Base-by-base conservation (phyloP, 2,797 vertebrate species). In the Xiphophorus birchmanni region DNA sequence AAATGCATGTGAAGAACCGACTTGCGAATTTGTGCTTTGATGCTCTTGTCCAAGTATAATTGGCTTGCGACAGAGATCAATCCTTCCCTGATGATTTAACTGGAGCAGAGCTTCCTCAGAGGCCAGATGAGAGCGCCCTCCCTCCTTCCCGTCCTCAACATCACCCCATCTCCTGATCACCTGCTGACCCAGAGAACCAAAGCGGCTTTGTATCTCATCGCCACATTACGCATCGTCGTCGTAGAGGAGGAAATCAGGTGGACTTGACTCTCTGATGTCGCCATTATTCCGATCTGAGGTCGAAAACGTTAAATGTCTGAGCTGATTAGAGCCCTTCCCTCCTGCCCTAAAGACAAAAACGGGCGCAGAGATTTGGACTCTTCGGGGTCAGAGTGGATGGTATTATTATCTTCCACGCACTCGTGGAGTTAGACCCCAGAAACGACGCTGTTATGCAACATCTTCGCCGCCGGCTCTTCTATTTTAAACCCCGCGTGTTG, bases 131-230 rank as follows among this genome's bases (percentile, higher is more conserved):
- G 75, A 48, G 71, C 78, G 58, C 79, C 71, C 44, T 47, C 50
- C 63, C 37, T 47, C 48, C 44, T 79, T 76, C 6, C 58, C 5
- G 78, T 71, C 84, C 76, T 89, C 76, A 23, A 52, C 88, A 77
- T 88, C 91, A 84, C 67, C 82, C 80, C 87, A 52, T 79, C 86
- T 80, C 81, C 87, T 81, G 85, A 94, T 94, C 82, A 92, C 90
- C 92, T 86, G 90, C 85, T 94, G 91, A 92, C 87, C 92, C 88
- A 87, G 69, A 89, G 87, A 83, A n/a, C 40, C 45, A 92, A 91
- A 93, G 90, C 94, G 83, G 93, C 93, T 92, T 93, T 92, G 80
- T 73, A 73, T 77, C 65, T 87, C 87, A 80, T 88, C 77, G 79
- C 81, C 15, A 10, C 52, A 13, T n/a, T 18, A 3, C 35, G 32